Base-by-base conservation (phyloP, 2,888 invertebrate genomes). In the Criorhina ranunculi region DNA sequence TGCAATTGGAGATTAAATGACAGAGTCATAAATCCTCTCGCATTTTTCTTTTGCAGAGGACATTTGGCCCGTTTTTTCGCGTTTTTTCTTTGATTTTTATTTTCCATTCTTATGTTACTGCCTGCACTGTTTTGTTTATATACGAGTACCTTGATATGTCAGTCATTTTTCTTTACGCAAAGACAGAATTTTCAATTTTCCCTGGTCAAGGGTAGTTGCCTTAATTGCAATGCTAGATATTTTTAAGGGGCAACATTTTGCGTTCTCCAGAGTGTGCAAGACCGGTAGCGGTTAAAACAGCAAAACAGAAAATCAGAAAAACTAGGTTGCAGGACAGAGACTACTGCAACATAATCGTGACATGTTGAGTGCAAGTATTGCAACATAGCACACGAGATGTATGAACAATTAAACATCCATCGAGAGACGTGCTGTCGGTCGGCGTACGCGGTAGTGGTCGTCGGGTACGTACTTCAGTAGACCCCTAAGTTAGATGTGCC, bases 361-460 rank as follows among this genome's bases (percentile, higher is more conserved):
- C 82, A 83, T 83, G 82, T 83, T 73, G 72, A 42, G 60, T 77
- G 82, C 72, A 78, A 55, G 49, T 78, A 55, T 78, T 60, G 66
- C 60, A 55, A 78, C 60, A 77, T 35, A 62, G 60, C 66, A 73
- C 40, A 73, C 72, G 60, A 37, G 66, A 73, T 66, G 40, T 83
- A 67, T 78, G 72, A 78, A 83, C 82, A 83, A 78, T 82, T 82
- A 82, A 82, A 82, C 70, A 82, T 80, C 73, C 66, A 73, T 73
- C 59, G 66, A 73, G 40, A 67, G 72, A 57, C 72, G 66, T 72
- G 67, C 40, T 67, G 66, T 51, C 59, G 51, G 53, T 62, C 19
- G 29, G 46, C 42, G 44, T 59, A 19, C 64, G 60, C 42, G 59
- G 24, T 44, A 40, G 19, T 51, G 31, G 59, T 51, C 5, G 42